Conservation (phyloP, 2,797 vertebrate genomes). For the Takifugu rubripes region DNA sequence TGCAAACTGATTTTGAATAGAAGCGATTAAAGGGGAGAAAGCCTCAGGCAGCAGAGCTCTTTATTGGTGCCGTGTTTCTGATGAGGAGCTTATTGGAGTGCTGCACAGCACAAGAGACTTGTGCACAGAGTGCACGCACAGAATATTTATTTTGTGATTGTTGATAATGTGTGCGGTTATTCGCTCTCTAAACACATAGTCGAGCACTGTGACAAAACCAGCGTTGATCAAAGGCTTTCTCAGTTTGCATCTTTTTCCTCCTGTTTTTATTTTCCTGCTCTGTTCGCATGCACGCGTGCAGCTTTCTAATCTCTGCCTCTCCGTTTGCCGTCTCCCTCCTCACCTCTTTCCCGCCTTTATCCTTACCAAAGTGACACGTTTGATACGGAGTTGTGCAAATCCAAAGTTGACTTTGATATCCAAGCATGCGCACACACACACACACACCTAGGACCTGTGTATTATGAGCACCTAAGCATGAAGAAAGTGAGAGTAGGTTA, state of each 20-base stretch:
- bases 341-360: conserved; percentile 19
- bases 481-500: conserved; percentile 22
- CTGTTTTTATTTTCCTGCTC: conserved; percentile 8
- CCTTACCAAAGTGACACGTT: conserved; percentile 26
- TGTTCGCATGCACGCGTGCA: conserved; percentile 1
- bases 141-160: not conserved
- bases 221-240: conserved; percentile 8
- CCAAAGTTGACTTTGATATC: conserved; percentile 30
- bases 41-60: too few species aligned
- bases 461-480: conserved; percentile 29
- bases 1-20: too few species aligned
- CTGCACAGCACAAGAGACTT: not conserved
- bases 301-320: conserved; percentile 11
- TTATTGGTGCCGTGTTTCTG: not conserved
- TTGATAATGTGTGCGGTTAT: not conserved
- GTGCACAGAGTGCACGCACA: not conserved
- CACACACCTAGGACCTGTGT: conserved; percentile 1
- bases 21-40: too few species aligned
- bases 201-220: conserved; percentile 1
- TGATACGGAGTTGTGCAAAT: conserved; percentile 18
- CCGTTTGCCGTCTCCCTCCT: not conserved
- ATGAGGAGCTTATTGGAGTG: not conserved
- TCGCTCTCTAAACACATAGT: conserved; percentile 8
- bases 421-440: not conserved
- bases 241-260: conserved; percentile 1